phyloP scores from a whole-genome alignment of 2,113 vertebrate genomes.

The Ammospiza caudacuta region DNA sequence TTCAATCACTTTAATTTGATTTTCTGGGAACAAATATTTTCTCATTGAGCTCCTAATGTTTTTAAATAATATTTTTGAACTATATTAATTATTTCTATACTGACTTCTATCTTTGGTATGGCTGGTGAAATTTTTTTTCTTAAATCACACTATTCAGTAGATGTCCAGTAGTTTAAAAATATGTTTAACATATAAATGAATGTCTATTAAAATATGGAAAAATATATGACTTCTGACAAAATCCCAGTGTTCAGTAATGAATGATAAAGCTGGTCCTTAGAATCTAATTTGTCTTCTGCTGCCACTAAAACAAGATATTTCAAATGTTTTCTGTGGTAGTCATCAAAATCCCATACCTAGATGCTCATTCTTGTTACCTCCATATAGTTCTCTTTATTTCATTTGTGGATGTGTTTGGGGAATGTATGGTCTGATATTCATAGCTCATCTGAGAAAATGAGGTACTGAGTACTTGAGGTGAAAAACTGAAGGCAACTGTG shows the following conservation, averaged over 20 bases:
- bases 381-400: not conserved
- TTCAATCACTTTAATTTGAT: not conserved
- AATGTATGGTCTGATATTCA: not conserved
- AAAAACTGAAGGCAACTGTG: not conserved
- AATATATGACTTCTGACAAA: not conserved
- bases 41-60: not conserved
- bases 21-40: conserved; percentile 6
- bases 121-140: not conserved
- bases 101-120: not conserved
- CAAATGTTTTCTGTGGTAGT: not conserved
- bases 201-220: not conserved
- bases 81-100: not conserved
- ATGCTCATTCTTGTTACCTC: not conserved
- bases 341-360: not conserved
- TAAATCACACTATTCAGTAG: not conserved
- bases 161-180: not conserved
- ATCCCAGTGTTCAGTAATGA: not conserved
- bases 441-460: conserved; percentile 22
- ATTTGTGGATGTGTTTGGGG: not conserved
- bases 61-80: not conserved
- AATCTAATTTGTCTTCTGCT: not conserved
- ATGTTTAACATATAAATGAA: not conserved
- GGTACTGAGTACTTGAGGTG: not conserved
- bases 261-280: not conserved
- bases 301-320: not conserved